These are phyloP conservation scores for Sialia sialis DNA, from an alignment of 2,113 vertebrate species.

Conservation along the genomic window DNA sequence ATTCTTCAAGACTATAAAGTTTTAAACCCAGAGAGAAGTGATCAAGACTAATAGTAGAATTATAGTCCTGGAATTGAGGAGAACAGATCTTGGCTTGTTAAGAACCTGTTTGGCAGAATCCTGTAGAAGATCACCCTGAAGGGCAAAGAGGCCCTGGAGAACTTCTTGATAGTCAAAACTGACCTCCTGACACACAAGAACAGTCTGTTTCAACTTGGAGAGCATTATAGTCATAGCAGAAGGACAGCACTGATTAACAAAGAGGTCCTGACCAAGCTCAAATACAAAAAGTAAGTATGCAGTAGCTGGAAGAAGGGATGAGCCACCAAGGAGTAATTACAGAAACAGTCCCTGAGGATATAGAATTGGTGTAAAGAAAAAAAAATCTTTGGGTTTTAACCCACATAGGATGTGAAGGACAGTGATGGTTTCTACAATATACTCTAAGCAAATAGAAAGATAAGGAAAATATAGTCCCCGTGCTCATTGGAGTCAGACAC, in stretches of 20 bases:
- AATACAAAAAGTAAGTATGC: background rate
- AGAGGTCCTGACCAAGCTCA: background rate
- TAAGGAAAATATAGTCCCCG: background rate
- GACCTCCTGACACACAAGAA: background rate
- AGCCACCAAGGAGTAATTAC: background rate
- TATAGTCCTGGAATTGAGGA: background rate
- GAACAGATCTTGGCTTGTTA: background rate
- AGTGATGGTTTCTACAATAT: background rate
- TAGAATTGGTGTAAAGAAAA: background rate
- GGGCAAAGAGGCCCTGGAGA: background rate
- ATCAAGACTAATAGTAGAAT: background rate
- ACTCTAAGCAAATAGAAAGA: background rate
- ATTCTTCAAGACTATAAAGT: background rate
- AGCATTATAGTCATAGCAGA: background rate
- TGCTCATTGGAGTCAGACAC: background rate
- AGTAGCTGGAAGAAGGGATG: background rate
- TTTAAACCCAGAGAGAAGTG: background rate
- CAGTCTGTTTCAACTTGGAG: background rate
- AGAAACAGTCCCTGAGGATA: background rate
- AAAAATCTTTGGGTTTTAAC: background rate
- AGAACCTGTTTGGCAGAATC: background rate
- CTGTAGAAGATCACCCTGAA: background rate
- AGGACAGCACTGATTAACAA: background rate
- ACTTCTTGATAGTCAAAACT: background rate
- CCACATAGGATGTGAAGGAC: background rate